Conservation (phyloP, 2,888 invertebrate species). For the Mesorhabditis spiculigera region DNA sequence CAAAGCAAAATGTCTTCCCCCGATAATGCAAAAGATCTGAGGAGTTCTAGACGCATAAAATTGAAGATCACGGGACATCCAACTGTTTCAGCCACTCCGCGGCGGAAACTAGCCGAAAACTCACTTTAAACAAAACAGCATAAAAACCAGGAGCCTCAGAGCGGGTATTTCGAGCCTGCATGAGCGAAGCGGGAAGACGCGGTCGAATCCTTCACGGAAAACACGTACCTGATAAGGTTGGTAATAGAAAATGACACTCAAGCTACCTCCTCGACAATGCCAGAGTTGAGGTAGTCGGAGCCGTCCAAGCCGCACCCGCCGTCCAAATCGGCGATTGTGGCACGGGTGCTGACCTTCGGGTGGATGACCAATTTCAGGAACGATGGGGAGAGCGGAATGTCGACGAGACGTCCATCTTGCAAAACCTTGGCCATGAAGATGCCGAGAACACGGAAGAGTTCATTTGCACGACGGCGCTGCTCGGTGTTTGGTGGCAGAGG, state of each 20-base stretch:
- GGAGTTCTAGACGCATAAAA: too few species aligned
- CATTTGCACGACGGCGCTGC: slow-evolving; percentile 37
- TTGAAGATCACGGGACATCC: too few species aligned
- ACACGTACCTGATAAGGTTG: slow-evolving; percentile 74
- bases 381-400: slow-evolving; percentile 86
- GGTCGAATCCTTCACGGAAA: slow-evolving; percentile 70
- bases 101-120: too few species aligned
- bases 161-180: too few species aligned
- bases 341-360: slow-evolving; percentile 23
- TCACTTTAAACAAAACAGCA: too few species aligned
- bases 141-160: too few species aligned
- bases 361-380: slow-evolving; percentile 76
- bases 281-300: slow-evolving; percentile 78
- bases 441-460: slow-evolving; percentile 80
- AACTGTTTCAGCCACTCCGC: too few species aligned
- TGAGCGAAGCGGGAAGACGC: slow-evolving; percentile 72
- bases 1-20: too few species aligned
- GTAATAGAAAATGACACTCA: background rate
- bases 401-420: slow-evolving; percentile 91
- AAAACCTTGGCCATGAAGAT: slow-evolving; percentile 86
- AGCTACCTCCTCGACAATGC: slow-evolving; percentile 71
- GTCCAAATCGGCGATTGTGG: slow-evolving; percentile 21
- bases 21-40: too few species aligned
- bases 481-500: slow-evolving; percentile 79
- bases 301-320: slow-evolving; percentile 65